These are phyloP conservation scores for Amphipoea oculea DNA, from an alignment of 2,888 invertebrate species.

Conservation along the genomic window DNA sequence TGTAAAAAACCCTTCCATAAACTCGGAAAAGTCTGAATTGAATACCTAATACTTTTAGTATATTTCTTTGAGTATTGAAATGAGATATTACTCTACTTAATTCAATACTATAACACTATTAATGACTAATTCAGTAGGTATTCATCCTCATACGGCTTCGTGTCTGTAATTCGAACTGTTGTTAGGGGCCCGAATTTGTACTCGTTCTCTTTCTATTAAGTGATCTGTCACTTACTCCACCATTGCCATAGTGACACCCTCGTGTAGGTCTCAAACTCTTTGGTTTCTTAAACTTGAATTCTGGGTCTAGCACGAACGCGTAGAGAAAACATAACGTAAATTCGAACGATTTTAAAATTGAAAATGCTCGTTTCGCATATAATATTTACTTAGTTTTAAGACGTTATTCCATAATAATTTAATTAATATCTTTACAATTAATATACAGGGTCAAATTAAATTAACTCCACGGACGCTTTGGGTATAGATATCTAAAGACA, in stretches of 20 bases:
- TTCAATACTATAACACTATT: slow-evolving; percentile 2
- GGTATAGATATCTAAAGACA: too few relatives aligned
- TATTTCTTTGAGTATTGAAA: not conserved
- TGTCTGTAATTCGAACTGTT: slow-evolving; percentile 26
- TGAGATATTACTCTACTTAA: not conserved
- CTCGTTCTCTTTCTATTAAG: not conserved
- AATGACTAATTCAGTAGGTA: slow-evolving; percentile 40
- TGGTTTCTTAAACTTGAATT: not conserved
- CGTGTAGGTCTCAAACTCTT: not conserved
- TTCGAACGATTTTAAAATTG: not conserved
- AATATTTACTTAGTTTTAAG: not conserved
- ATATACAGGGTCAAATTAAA: too few relatives aligned
- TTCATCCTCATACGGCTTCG: slow-evolving; percentile 32
- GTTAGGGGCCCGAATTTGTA: slow-evolving; percentile 21
- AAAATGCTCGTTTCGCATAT: not conserved
- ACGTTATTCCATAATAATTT: too few relatives aligned
- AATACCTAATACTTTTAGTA: not conserved
- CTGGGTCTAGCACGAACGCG: not conserved
- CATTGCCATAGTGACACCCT: not conserved
- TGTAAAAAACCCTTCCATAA: not conserved
- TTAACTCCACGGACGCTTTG: too few relatives aligned
- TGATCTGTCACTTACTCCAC: not conserved
- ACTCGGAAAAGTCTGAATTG: too few relatives aligned
- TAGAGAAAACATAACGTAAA: not conserved
- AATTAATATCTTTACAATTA: too few relatives aligned